These are phyloP conservation scores for Megalopta genalis DNA, from an alignment of 1,140 invertebrate species.

Conservation along the genomic window DNA sequence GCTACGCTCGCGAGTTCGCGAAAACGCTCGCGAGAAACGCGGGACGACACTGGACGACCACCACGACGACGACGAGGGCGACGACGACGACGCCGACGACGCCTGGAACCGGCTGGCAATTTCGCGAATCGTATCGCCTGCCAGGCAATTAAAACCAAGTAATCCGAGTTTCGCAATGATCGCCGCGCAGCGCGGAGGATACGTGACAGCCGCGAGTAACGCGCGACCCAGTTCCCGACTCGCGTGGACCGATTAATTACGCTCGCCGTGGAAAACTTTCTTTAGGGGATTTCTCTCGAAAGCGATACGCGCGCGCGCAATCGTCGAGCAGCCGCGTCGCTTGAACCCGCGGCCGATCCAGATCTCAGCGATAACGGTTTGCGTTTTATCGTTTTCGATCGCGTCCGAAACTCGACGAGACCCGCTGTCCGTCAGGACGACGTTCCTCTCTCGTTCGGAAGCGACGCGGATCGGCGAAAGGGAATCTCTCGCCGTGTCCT, in stretches of 20 bases:
- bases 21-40: no score
- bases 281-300: conserved; percentile 37
- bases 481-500: no score
- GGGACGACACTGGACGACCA: not conserved
- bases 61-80: no score
- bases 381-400: conserved; percentile 15
- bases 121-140: not conserved
- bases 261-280: conserved; percentile 31
- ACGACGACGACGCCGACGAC: no score
- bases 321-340: not conserved
- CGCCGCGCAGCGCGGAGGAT: not conserved
- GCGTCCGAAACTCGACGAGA: not conserved
- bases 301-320: conserved; percentile 15
- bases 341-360: not conserved
- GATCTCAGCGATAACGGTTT: not conserved
- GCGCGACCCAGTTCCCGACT: conserved; percentile 19
- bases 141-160: not conserved
- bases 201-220: conserved; percentile 14
- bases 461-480: no score
- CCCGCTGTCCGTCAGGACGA: no score
- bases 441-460: no score
- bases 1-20: no score
- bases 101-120: not conserved
- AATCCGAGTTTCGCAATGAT: not conserved
- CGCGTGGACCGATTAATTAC: conserved; percentile 35